Evolutionary conservation across 2,113 vertebrate species (phyloP), one percentile per base, ranked within the genome.

Genomic region (Archilochus colubris): DNA sequence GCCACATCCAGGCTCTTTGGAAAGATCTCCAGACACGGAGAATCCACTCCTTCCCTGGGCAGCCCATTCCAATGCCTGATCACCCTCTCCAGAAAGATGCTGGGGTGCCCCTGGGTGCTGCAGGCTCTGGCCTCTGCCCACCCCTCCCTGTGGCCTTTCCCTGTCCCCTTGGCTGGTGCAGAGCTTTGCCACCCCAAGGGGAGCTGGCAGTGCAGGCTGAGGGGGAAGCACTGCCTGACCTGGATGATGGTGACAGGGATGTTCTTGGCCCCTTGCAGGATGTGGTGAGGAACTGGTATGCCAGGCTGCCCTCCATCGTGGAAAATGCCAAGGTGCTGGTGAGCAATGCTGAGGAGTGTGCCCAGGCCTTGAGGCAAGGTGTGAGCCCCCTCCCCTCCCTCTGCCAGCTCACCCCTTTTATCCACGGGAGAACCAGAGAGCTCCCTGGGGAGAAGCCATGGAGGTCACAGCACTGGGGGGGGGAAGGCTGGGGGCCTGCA

Each of bases 271-370:
- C 63, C 63, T 93, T 86, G 51, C 94, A 99, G 99, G 99, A 99
- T 0, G 99, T 99, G 80, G 97, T 99, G 19, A 98, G 99, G 46
- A 99, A 97, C 95, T 99, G 99, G 99, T 99, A 99, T 1, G 98
- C 99, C 64, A 98, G 99, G 61, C 96, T 98, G 81, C 99, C 99
- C 5, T 93, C 96, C 0, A 95, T 98, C 0, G 98, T 99, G 31
- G 97, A 97, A 44, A 99, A 99, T 2, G 93, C 97, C 7, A 94
- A 96, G 1, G 97, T 97, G 43, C 97, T 99, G 78, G 98, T 99
- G 93, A 97, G 50, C 63, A 99, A 98, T 12, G 98, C 98, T 0
- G 98, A 99, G 96, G 96, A 98, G 30, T 99, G 99, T 28, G 97
- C 97, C 13, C 93, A 59, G 66, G 98, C 99, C 62, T 98, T 99